Base-by-base conservation (phyloP, 92 coral and sea anemone genomes). In the Porites rus region DNA sequence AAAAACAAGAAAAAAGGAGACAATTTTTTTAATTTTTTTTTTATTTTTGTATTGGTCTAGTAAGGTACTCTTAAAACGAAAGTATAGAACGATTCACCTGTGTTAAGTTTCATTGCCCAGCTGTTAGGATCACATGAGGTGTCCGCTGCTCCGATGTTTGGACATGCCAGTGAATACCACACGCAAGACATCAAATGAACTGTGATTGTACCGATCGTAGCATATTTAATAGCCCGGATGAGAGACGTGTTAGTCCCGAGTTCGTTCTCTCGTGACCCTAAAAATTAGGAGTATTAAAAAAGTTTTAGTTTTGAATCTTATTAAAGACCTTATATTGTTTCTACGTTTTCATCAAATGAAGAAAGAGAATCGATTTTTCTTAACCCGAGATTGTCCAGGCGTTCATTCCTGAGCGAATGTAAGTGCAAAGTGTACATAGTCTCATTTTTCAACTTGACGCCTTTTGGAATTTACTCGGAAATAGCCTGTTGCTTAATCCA, bases 141-240 rank as follows among this genome's bases (percentile, higher is more conserved):
- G 51, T 73, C 77, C 43, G 78, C 82, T 1, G 89, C 76, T 18
- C 89, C 96, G 20, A 69, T 78, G 70, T 94, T 94, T 21, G 89
- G 89, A 58, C 98, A 94, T 7, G 91, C 96, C 66, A 94, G 65
- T 0, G 90, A 80, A 86, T 80, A 94, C 98, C 98, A 94, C 2
- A 81, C 84, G 52, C 98, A 94, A 0, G 98, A 77, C 68, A 91
- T 87, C 18, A 88, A 17, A 66, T 94, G 98, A 7, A 94, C 21
- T 20, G 91, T 82, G 17, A 93, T 90, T 16, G 90, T 74, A 2
- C 95, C 95, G 75, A 94, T 86, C 10, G 93, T 81, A 46, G 86
- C 75, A 90, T 88, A 88, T 72, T 92, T 93, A 81, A 94, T 82
- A 63, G 87, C 83, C 63, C 98, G 91, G 52, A 94, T 79, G 62